Percentiles rank a stretch among this genome's conserved stretches.
Evolutionary conservation across 2,113 vertebrate genomes (phyloP).

Genomic region (Atlantisia rogersi): DNA sequence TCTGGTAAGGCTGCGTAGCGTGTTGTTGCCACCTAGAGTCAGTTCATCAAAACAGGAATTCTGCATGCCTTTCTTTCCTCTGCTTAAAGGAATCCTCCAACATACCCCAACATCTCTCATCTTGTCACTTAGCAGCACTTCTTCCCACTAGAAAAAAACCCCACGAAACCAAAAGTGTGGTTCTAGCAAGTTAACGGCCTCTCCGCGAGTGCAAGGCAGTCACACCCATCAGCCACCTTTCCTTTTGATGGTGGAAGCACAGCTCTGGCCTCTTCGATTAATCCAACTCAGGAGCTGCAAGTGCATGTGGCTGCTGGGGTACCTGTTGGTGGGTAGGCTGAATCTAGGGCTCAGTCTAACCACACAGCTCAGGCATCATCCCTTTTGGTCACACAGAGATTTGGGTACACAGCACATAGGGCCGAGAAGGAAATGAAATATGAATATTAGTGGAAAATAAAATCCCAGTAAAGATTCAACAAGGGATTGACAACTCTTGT

Average conservation of each 20-base stretch:
- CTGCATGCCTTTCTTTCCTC: not conserved
- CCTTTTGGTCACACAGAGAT: not conserved
- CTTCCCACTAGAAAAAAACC: not conserved
- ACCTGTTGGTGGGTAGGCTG: not conserved
- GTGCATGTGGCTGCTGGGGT: not conserved
- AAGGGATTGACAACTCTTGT: not conserved
- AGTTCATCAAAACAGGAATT: not conserved
- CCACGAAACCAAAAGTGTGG: rapidly evolving
- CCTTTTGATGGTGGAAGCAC: not conserved
- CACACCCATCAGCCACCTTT: not conserved
- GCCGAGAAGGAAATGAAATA: not conserved
- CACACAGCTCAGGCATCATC: rapidly evolving
- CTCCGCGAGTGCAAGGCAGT: not conserved
- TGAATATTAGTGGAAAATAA: not conserved
- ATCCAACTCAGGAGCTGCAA: not conserved
- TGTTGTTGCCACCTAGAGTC: constrained; percentile 75
- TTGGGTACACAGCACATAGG: too few relatives aligned
- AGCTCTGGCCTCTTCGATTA: not conserved
- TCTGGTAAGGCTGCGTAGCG: not conserved
- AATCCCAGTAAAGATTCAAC: not conserved
- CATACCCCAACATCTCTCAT: not conserved
- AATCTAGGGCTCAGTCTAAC: not conserved
- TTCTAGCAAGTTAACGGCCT: not conserved
- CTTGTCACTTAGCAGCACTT: rapidly evolving
- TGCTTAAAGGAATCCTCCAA: not conserved